These are phyloP conservation scores for Callaeas wilsoni DNA, from an alignment of 2,113 vertebrate genomes.

Conservation along the genomic window DNA sequence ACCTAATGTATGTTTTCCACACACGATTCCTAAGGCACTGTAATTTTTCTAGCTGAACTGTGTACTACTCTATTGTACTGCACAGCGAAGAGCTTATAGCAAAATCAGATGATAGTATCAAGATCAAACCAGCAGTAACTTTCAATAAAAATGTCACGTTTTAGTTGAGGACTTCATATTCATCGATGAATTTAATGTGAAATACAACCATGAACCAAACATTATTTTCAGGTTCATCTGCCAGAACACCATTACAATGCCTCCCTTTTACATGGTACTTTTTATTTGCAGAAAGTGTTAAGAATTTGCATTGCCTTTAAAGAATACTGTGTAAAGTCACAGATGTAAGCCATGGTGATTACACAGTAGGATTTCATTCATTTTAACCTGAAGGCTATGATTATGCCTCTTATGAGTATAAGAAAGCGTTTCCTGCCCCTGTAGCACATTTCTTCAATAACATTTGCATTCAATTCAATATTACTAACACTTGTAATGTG, in stretches of 20 bases:
- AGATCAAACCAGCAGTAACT: background rate
- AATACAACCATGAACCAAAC: constrained; percentile 1
- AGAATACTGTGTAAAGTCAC: constrained; percentile 1
- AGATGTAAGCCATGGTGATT: constrained; percentile 41
- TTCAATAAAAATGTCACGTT: background rate
- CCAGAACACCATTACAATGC: background rate
- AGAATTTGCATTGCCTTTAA: constrained; percentile 43
- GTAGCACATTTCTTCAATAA: constrained; percentile 22
- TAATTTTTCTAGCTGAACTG: constrained; percentile 3
- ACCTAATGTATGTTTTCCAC: constrained; percentile 20
- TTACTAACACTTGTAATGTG: background rate
- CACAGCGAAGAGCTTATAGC: background rate
- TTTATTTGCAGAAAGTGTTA: constrained; percentile 37
- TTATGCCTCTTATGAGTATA: constrained; percentile 20
- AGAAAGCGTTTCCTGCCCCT: constrained; percentile 16
- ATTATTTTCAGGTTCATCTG: constrained; percentile 11
- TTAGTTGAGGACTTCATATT: background rate
- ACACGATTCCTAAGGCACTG: background rate
- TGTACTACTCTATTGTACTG: background rate
- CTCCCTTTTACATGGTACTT: background rate
- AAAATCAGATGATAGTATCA: background rate
- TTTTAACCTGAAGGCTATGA: constrained; percentile 51
- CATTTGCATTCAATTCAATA: constrained; percentile 38
- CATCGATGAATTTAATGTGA: background rate
- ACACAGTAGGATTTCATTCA: constrained; percentile 38